These are phyloP conservation scores for Aphrophora alni DNA, from an alignment of 2,888 invertebrate species.

Conservation along the genomic window DNA sequence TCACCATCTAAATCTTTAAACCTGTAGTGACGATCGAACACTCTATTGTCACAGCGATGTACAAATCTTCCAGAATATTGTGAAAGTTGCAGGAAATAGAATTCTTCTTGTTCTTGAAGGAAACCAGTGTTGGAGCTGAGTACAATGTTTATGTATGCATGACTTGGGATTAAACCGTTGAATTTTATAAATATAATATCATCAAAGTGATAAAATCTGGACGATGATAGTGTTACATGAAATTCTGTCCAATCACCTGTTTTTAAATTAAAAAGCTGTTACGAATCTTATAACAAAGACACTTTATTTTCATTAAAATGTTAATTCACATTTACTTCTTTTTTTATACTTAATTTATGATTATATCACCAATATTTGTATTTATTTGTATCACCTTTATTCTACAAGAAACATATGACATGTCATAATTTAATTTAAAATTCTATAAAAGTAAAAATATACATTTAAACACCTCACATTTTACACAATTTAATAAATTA, in stretches of 20 bases:
- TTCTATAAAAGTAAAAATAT: no score
- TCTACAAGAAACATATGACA: no score
- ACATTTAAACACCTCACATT: no score
- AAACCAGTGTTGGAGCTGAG: slow-evolving; percentile 21
- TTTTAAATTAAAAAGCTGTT: not conserved
- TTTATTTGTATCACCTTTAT: no score
- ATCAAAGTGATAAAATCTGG: slow-evolving; percentile 24
- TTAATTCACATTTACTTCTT: no score
- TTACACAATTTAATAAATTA: no score
- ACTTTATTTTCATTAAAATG: no score
- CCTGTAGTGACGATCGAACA: slow-evolving; percentile 30
- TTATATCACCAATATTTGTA: no score
- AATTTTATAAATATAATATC: slow-evolving; percentile 26
- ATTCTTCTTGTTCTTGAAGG: slow-evolving; percentile 29
- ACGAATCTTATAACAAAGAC: no score
- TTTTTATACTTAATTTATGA: no score
- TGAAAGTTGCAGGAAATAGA: slow-evolving; percentile 29
- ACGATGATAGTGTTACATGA: slow-evolving; percentile 12
- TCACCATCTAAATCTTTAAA: slow-evolving; percentile 32
- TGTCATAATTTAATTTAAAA: no score
- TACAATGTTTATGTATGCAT: slow-evolving; percentile 30
- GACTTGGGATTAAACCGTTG: slow-evolving; percentile 26
- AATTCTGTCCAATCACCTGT: slow-evolving; percentile 34
- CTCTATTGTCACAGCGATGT: slow-evolving; percentile 28
- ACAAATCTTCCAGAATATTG: slow-evolving; percentile 22